Evolutionary conservation across 1,140 invertebrate species (phyloP).

Genomic region (Oncopeltus fasciatus): DNA sequence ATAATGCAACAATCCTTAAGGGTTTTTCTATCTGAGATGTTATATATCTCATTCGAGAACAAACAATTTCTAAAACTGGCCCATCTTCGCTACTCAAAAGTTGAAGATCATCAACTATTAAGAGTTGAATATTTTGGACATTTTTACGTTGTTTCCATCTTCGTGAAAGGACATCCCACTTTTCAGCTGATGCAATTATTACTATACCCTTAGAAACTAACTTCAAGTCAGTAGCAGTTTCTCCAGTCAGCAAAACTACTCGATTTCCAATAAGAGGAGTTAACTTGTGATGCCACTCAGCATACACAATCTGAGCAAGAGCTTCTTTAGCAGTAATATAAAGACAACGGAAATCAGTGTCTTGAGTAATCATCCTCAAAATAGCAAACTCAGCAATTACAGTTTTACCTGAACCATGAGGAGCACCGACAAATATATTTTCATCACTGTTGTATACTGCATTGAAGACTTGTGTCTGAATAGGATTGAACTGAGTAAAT

Average conservation of each 20-base stretch:
- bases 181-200: slow-evolving; percentile 91
- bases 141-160: slow-evolving; percentile 98
- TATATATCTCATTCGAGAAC: slow-evolving; percentile 94
- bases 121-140: slow-evolving; percentile 91
- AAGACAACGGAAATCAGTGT: slow-evolving; percentile 64
- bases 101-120: slow-evolving; percentile 94
- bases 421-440: slow-evolving; percentile 96
- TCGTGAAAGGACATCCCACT: slow-evolving; percentile 96
- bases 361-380: slow-evolving; percentile 67
- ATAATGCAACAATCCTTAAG: slow-evolving; percentile 90
- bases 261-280: slow-evolving; percentile 63
- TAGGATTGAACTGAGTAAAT: slow-evolving; percentile 94
- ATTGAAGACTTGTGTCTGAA: slow-evolving; percentile 99
- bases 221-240: slow-evolving; percentile 94
- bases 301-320: slow-evolving; percentile 78
- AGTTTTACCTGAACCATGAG: slow-evolving; percentile 85
- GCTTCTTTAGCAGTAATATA: slow-evolving; percentile 88
- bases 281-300: slow-evolving; percentile 86
- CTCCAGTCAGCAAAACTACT: slow-evolving; percentile 89
- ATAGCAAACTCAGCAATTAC: slow-evolving; percentile 95
- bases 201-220: slow-evolving; percentile 82
- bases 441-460: slow-evolving; percentile 97
- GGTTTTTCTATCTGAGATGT: slow-evolving; percentile 87
- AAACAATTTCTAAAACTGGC: slow-evolving; percentile 91
- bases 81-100: slow-evolving; percentile 75